Percentiles rank a stretch among this genome's conserved stretches.
These are phyloP conservation scores for Nothocercus nigrocapillus DNA, from an alignment of 2,113 vertebrate species.

Conservation along the genomic window DNA sequence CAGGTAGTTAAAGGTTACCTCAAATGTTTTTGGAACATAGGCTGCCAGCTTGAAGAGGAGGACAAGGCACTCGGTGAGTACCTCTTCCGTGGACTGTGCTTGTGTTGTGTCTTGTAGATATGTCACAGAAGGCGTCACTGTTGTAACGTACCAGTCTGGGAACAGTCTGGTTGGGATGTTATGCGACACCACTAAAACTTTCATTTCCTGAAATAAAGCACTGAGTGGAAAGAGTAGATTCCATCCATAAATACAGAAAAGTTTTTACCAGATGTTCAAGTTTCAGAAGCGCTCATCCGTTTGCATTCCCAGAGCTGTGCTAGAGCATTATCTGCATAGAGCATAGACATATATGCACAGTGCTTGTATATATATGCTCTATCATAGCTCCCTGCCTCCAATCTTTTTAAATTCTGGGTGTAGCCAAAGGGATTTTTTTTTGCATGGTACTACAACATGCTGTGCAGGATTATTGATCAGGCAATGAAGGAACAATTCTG, in stretches of 20 bases:
- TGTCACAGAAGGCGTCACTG: background rate
- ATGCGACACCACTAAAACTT: conserved; percentile 73
- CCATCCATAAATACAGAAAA: background rate
- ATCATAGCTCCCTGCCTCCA: background rate
- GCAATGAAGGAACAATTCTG: background rate
- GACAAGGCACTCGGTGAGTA: conserved; percentile 60
- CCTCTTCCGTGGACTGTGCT: background rate
- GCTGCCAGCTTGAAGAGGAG: conserved; percentile 41
- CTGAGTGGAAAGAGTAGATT: background rate
- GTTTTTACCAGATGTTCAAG: background rate
- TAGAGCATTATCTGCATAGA: background rate
- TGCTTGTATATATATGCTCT: fast-evolving
- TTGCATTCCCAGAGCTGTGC: background rate
- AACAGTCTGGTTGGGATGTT: conserved; percentile 73
- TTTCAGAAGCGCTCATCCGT: fast-evolving
- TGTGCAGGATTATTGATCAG: fast-evolving
- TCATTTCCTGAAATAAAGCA: conserved; percentile 64
- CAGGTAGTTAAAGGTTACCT: conserved; percentile 13
- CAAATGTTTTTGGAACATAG: conserved; percentile 15
- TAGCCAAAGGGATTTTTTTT: background rate
- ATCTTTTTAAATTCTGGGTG: background rate
- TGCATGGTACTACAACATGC: fast-evolving
- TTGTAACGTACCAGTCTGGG: conserved; percentile 64
- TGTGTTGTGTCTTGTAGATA: background rate
- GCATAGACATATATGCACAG: too few species aligned